phyloP scores from a whole-genome alignment of 2,888 invertebrate genomes.

The Minunthozetes semirufus region DNA sequence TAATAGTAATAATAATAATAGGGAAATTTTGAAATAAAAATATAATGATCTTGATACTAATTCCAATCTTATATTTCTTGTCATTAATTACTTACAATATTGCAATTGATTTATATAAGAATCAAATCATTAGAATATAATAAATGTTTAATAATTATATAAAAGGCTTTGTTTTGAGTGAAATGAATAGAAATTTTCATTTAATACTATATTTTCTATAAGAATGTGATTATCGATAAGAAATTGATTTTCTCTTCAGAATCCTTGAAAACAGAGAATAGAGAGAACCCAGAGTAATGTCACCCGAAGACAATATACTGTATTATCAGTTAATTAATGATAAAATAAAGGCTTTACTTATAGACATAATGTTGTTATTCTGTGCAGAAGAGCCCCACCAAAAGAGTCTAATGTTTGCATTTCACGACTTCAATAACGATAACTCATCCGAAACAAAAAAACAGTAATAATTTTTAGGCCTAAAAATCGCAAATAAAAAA shows the following conservation, averaged over 20 bases:
- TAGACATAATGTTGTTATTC: background rate
- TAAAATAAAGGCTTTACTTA: background rate
- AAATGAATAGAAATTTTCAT: background rate
- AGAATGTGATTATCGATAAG: background rate
- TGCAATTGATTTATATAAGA: no score
- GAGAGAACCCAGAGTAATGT: background rate
- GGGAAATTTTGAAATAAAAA: no score
- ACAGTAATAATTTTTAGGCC: background rate
- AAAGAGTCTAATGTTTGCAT: conserved; percentile 15
- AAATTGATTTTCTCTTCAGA: background rate
- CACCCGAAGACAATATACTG: background rate
- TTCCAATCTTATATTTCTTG: no score
- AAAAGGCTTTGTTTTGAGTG: background rate
- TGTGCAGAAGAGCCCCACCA: conserved; percentile 5
- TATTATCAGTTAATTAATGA: conserved; percentile 15
- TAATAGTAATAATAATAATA: no score
- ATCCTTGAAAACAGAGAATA: conserved; percentile 8
- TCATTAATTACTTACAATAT: no score
- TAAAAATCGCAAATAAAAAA: background rate
- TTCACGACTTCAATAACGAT: background rate
- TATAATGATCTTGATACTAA: no score
- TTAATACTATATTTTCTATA: background rate
- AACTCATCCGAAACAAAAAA: background rate
- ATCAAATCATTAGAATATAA: no score
- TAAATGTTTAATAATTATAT: no score